These are phyloP conservation scores for Steinernema feltiae DNA, from an alignment of 1,140 invertebrate species.

Conservation along the genomic window DNA sequence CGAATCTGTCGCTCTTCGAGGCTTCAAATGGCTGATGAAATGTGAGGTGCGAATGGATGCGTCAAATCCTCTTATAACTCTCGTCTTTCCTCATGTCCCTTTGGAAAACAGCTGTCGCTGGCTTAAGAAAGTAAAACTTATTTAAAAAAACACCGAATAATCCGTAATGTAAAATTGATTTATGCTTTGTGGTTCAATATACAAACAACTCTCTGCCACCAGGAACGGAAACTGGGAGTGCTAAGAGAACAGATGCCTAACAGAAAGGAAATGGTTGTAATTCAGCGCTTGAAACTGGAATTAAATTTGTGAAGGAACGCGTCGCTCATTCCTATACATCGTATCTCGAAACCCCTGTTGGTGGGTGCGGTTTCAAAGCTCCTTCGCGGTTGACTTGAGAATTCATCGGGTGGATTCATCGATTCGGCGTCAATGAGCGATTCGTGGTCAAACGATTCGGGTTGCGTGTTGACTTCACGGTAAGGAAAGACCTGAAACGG, in stretches of 20 bases:
- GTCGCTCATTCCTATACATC: background rate
- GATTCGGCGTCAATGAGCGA: background rate
- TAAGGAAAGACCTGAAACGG: background rate
- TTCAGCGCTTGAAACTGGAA: background rate
- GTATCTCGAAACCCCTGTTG: background rate
- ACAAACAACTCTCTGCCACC: no score
- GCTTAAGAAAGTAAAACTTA: no score
- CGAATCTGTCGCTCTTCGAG: background rate
- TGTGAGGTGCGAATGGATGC: background rate
- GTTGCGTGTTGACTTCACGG: background rate
- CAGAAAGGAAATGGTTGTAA: background rate
- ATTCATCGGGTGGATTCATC: background rate
- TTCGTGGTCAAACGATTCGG: background rate
- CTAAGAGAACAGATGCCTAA: background rate
- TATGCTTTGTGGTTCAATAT: no score
- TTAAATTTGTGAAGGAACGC: background rate
- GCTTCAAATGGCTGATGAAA: conserved; percentile 13
- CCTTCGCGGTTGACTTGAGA: background rate
- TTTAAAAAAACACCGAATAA: no score
- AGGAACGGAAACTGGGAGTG: no score
- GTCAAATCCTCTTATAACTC: conserved; percentile 6
- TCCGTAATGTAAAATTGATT: no score
- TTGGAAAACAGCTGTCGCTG: no score
- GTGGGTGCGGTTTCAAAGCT: background rate
- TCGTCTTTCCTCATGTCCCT: background rate